Evolutionary conservation across 2,113 vertebrate species (phyloP), one percentile per base, ranked within the genome.

Genomic region (Oreochromis spilurus): DNA sequence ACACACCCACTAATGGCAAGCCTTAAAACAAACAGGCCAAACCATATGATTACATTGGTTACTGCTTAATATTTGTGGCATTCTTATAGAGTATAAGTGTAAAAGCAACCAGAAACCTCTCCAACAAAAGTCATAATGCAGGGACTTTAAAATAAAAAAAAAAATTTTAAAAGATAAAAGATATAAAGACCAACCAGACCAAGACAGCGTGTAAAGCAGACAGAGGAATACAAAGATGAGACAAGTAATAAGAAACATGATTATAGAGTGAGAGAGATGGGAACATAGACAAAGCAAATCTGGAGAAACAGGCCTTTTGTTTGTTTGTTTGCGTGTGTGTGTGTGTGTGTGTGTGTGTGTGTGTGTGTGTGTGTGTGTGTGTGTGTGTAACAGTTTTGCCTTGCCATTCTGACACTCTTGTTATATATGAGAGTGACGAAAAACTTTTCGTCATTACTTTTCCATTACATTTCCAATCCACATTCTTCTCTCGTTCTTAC

Each of bases 1-100:
- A 24, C 52, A 83, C 85, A 79, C 40, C 87, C 80, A 70, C 87
- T 93, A 89, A 95, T 93, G 85, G 92, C 79, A 92, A 88, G 53
- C 86, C 80, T 89, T 80, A 90, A 89, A 92, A 87, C 72, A 91
- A 77, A 79, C 45, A 89, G 48, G 79, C 79, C 57, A 90, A 87
- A 85, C 84, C 88, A 90, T 87, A 93, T 67, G 72, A 75, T 77
- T 52, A 36, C 55, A 79, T 19, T 17, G 60, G 70, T 77, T 9
- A 21, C 19, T 36, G 60, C 82, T 54, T 83, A 2, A 52, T 45
- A 9, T 84, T 60, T 29, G 19, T 6, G 7, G 7, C 6, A 57
- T n/a, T 48, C 8, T 67, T 67, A 38, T 67, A 67, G 2, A 38
- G 19, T 26, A 24, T 5, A 6, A 21, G 50, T 6, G 16, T 90